Evolutionary conservation across 2,797 vertebrate genomes (phyloP), one percentile per base, ranked within the genome.

Genomic region (Dendrocincla tyrannina): DNA sequence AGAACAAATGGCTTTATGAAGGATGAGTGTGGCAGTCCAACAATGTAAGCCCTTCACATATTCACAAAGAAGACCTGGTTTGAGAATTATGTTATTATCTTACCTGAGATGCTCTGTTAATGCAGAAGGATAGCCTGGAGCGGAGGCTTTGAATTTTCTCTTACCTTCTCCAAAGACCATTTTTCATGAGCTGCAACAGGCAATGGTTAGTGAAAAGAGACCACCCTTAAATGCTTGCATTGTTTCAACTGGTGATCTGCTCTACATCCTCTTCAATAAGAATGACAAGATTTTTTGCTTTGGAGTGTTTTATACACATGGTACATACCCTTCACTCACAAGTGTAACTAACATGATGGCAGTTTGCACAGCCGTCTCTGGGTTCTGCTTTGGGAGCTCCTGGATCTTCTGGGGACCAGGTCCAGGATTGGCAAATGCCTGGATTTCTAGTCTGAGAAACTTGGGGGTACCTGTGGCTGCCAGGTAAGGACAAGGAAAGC

Each of bases 201-300:
- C 10, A 60, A 37, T 11, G 35, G 27, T 32, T 66, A 62, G 4
- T 55, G 35, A 62, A 64, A 85, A 85, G 8, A n/a, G 17, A 27
- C 27, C 50, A 7, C 1, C 2, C 33, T 50, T 75, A 46, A 82
- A 64, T 3, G 2, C 7, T 47, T 75, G 18, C 10, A 19, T 56
- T 72, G 13, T 75, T 41, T 49, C 24, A 42, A 16, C 11, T 22
- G 18, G 15, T 63, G n/a, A 68, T 44, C 28, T 64, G 16, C 11
- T 73, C 7, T 25, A n/a, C 0, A 3, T 1, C 3, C 16, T 60
- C 52, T 85, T 39, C 13, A 52, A 37, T 37, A 50, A 7, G 1
- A 60, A 59, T 56, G 12, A 13, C 15, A 64, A 37, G 2, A 10
- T 62, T 76, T 67, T 32, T 88, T 76, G 11, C 25, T 39, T 58